phyloP scores from a whole-genome alignment of 2,113 vertebrate genomes.

The Psilopsiagon aymara region DNA sequence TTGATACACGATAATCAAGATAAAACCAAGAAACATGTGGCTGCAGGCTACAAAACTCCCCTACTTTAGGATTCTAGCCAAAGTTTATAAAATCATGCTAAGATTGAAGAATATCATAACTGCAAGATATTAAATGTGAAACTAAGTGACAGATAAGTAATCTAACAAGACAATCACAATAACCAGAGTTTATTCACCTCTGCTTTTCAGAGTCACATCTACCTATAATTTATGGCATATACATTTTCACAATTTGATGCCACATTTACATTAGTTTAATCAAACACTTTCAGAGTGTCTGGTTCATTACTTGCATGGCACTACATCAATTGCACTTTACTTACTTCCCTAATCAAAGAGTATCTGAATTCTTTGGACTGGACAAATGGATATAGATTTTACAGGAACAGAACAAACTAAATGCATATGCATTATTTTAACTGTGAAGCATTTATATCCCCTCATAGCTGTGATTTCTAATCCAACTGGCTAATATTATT shows the following conservation, averaged over 20 bases:
- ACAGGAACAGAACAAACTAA: slow-evolving; percentile 41
- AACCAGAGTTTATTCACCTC: slow-evolving; percentile 63
- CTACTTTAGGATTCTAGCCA: slow-evolving; percentile 44
- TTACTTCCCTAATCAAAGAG: slow-evolving; percentile 58
- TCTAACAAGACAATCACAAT: slow-evolving; percentile 67
- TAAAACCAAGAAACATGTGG: background rate
- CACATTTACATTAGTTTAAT: slow-evolving; percentile 68
- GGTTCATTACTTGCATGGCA: slow-evolving; percentile 41
- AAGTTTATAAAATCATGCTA: slow-evolving; percentile 71
- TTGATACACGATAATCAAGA: background rate
- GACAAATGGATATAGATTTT: slow-evolving; percentile 67
- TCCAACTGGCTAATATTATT: slow-evolving; percentile 29
- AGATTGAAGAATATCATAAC: slow-evolving; percentile 53
- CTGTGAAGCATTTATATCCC: slow-evolving; percentile 44
- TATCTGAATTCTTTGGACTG: slow-evolving; percentile 60
- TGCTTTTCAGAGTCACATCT: slow-evolving; percentile 47
- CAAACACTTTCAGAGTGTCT: slow-evolving; percentile 28
- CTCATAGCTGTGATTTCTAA: slow-evolving; percentile 39
- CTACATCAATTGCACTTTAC: slow-evolving; percentile 61
- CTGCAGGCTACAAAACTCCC: slow-evolving; percentile 24
- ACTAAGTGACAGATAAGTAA: slow-evolving; percentile 71
- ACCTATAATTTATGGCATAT: slow-evolving; percentile 62
- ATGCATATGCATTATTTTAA: slow-evolving; percentile 59
- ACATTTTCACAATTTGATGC: slow-evolving; percentile 58
- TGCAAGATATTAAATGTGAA: slow-evolving; percentile 26